Percentiles rank a stretch among this genome's conserved stretches.
Conservation (phyloP, 1,140 invertebrate species). For the Aleiodes sp. region DNA sequence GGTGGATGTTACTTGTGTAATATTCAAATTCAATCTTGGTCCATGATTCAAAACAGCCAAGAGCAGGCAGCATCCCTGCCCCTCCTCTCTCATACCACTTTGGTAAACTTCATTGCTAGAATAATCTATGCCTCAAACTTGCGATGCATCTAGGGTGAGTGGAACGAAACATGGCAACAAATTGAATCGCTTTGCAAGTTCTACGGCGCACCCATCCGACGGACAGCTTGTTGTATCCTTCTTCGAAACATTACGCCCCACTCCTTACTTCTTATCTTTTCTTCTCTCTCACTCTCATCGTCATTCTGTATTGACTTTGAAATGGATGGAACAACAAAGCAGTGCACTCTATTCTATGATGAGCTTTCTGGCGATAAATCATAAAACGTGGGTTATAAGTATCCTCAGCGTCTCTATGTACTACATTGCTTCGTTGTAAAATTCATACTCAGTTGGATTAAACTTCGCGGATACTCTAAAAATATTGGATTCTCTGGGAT, state of each 20-base stretch:
- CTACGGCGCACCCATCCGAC: background rate
- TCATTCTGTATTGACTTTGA: too few species aligned
- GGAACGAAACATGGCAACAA: conserved; percentile 8
- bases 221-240: background rate
- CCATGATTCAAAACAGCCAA: conserved; percentile 23
- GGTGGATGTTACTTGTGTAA: background rate
- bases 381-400: too few species aligned
- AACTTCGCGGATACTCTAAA: too few species aligned
- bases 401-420: too few species aligned
- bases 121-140: conserved; percentile 16
- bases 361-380: too few species aligned
- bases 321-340: too few species aligned
- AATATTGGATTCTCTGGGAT: too few species aligned
- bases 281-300: too few species aligned
- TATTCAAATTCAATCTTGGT: conserved; percentile 22
- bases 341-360: too few species aligned
- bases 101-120: conserved; percentile 21
- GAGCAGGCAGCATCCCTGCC: too few species aligned
- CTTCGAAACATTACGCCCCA: background rate
- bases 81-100: conserved; percentile 5
- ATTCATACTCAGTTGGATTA: too few species aligned
- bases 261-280: background rate
- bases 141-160: background rate
- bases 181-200: conserved; percentile 27
- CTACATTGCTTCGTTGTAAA: too few species aligned